A percentile compares a stretch with the other conserved stretches of the same genome.
Evolutionary conservation across 2,888 invertebrate species (phyloP).

Genomic region (Andrena minutula): DNA sequence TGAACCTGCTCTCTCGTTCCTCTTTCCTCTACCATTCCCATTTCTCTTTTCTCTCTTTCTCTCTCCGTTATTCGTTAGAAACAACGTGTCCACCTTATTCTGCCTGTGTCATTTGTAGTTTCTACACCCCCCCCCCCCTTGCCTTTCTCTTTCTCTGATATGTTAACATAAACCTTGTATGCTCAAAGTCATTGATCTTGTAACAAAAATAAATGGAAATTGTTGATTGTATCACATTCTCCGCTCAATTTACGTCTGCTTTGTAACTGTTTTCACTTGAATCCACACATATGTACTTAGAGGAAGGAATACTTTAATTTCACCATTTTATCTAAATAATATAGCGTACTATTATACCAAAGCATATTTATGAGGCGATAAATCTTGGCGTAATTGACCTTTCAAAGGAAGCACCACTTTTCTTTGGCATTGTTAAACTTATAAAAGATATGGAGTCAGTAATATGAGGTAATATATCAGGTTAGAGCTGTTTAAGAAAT

Average conservation of each 20-base stretch:
- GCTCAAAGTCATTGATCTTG: conserved; percentile 70
- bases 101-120: conserved; percentile 50
- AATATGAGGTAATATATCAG: conserved; percentile 59
- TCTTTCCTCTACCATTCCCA: conserved; percentile 60
- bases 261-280: conserved; percentile 46
- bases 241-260: conserved; percentile 56
- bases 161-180: conserved; percentile 69
- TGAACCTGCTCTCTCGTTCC: conserved; percentile 60
- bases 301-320: conserved; percentile 59
- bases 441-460: conserved; percentile 54
- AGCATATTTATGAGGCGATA: conserved; percentile 50
- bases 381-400: conserved; percentile 69
- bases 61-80: conserved; percentile 53
- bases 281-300: conserved; percentile 47
- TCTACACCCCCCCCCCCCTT: conserved; percentile 63
- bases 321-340: conserved; percentile 39
- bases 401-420: conserved; percentile 68
- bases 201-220: conserved; percentile 68
- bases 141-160: conserved; percentile 63
- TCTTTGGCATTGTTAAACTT: conserved; percentile 61
- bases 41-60: conserved; percentile 13
- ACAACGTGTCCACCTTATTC: conserved; percentile 57
- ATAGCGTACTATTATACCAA: conserved; percentile 38
- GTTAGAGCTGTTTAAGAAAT: conserved; percentile 53
- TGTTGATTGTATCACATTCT: conserved; percentile 55